Percentiles rank a stretch among this genome's conserved stretches.
phyloP scores from a whole-genome alignment of 2,113 vertebrate genomes.

The Ceuthmochares aereus region DNA sequence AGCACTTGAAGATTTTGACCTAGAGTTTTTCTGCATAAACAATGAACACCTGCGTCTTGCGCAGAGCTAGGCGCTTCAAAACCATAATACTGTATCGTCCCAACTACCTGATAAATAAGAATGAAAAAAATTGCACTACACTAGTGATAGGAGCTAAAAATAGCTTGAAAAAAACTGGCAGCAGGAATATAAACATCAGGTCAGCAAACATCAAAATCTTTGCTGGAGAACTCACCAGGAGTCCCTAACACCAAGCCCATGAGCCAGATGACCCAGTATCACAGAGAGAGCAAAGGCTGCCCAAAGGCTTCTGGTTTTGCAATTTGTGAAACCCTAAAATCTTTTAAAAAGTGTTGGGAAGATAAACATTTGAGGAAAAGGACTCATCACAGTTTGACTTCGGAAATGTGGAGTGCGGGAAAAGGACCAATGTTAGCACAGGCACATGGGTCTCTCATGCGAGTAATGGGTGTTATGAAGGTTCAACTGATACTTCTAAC shows the following conservation, averaged over 20 bases:
- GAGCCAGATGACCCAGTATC: neutral
- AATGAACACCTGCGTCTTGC: neutral
- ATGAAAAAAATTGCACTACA: neutral
- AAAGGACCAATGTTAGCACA: fast-evolving
- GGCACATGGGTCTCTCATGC: neutral
- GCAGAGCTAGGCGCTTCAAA: neutral
- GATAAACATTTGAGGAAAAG: neutral
- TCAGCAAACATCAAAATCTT: neutral
- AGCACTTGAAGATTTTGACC: neutral
- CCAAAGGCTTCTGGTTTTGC: neutral
- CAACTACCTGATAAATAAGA: neutral
- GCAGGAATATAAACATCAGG: neutral
- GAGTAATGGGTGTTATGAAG: fast-evolving
- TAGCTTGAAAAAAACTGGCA: neutral
- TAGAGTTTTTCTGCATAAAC: neutral
- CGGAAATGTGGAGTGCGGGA: neutral
- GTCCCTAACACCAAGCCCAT: neutral
- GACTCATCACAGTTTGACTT: neutral
- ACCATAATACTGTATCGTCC: neutral
- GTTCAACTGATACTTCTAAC: neutral
- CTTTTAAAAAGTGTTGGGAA: neutral
- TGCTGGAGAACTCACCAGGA: neutral
- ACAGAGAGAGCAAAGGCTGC: neutral
- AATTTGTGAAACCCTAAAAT: neutral
- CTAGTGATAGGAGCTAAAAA: neutral